phyloP scores from a whole-genome alignment of 2,797 vertebrate genomes.

The Parotocinclus haroldoi region DNA sequence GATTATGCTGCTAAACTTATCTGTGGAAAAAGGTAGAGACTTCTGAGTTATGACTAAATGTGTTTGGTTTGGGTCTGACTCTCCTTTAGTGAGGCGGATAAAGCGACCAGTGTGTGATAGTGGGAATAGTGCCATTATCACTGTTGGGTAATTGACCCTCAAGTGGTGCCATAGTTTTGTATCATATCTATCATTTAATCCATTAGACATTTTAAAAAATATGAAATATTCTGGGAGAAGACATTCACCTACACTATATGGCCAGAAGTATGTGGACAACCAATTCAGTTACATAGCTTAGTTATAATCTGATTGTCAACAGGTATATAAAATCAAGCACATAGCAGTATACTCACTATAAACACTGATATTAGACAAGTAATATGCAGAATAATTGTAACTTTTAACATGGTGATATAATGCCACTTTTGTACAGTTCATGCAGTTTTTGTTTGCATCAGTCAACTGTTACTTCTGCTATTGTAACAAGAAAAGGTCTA shows the following conservation, averaged over 20 bases:
- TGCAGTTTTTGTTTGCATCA: too few relatives aligned
- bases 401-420: too few relatives aligned
- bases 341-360: too few relatives aligned
- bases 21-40: slow-evolving; percentile 85
- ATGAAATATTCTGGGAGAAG: slow-evolving; percentile 3
- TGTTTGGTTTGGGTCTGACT: slow-evolving; percentile 82
- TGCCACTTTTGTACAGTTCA: too few relatives aligned
- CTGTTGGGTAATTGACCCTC: slow-evolving; percentile 52
- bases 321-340: too few relatives aligned
- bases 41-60: slow-evolving; percentile 84
- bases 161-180: slow-evolving; percentile 37
- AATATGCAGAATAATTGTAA: too few relatives aligned
- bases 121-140: slow-evolving; percentile 63
- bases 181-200: slow-evolving; percentile 47
- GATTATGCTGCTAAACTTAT: slow-evolving; percentile 70
- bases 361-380: too few relatives aligned
- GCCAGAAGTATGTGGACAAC: too few relatives aligned
- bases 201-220: slow-evolving; percentile 25
- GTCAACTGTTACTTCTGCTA: too few relatives aligned
- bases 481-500: too few relatives aligned
- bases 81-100: slow-evolving; percentile 74
- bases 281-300: too few relatives aligned
- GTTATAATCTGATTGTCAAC: too few relatives aligned
- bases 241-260: background rate
- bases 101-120: slow-evolving; percentile 73